These are phyloP conservation scores for Spinibarbus caldwelli DNA, from an alignment of 2,797 vertebrate genomes.

Conservation along the genomic window DNA sequence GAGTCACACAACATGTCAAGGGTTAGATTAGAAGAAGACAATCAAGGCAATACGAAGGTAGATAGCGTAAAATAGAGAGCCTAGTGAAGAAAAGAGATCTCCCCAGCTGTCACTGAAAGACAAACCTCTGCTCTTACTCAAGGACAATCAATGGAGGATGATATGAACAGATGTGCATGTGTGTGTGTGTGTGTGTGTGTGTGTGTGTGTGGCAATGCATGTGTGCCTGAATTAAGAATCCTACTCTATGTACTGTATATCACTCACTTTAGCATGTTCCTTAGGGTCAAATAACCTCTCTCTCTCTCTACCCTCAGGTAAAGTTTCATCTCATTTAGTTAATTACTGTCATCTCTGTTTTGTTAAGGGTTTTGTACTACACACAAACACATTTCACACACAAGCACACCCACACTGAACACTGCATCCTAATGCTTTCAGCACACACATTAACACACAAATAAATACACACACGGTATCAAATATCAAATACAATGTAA, in stretches of 20 bases:
- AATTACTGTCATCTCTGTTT: slow-evolving; percentile 59
- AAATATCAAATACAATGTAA: slow-evolving; percentile 12
- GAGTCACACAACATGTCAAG: slow-evolving; percentile 1
- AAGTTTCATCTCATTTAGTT: slow-evolving; percentile 53
- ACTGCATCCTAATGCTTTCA: slow-evolving; percentile 19
- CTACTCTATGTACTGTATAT: not conserved
- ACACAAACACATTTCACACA: slow-evolving; percentile 34
- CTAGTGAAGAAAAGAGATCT: slow-evolving; percentile 3
- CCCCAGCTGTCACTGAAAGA: slow-evolving; percentile 40
- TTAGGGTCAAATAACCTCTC: not conserved
- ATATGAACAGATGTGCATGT: not conserved
- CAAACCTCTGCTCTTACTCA: slow-evolving; percentile 40
- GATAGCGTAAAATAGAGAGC: not conserved
- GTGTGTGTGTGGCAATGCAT: not conserved
- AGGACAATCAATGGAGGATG: slow-evolving; percentile 26
- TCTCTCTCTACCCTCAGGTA: slow-evolving; percentile 35
- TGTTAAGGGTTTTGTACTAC: slow-evolving; percentile 40
- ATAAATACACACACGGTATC: not conserved
- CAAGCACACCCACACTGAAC: slow-evolving; percentile 4
- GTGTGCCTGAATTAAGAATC: not conserved
- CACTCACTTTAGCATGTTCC: not conserved
- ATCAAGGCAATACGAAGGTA: not conserved
- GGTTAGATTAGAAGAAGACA: slow-evolving; percentile 1
- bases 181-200: not conserved
- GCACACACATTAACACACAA: slow-evolving; percentile 3